phyloP scores from a whole-genome alignment of 2,113 vertebrate species.

The Apistogramma diplotaenia region DNA sequence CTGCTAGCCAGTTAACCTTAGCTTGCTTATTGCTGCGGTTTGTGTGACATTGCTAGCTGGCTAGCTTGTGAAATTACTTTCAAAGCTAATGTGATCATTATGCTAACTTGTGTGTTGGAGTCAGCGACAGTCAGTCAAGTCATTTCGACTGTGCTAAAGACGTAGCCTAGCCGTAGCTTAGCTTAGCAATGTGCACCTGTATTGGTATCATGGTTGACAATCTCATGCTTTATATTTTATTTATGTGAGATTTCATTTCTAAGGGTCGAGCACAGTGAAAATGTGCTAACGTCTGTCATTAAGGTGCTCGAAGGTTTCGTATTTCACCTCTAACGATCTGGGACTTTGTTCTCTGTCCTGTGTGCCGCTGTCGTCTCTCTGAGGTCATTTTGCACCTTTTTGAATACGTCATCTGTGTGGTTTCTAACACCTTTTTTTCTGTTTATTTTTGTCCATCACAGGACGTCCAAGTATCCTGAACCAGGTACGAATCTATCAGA shows the following conservation, averaged over 20 bases:
- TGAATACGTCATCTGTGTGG: not conserved
- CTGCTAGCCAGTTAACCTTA: not conserved
- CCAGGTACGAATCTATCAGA: slow-evolving; percentile 52
- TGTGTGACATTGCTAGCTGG: not conserved
- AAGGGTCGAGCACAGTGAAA: not conserved
- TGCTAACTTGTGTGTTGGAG: too few relatives aligned
- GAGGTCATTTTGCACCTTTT: not conserved
- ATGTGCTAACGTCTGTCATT: too few relatives aligned
- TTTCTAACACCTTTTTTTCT: not conserved
- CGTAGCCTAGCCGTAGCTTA: not conserved
- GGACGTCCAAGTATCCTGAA: slow-evolving; percentile 51
- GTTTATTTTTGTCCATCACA: slow-evolving; percentile 5
- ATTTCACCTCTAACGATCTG: not conserved
- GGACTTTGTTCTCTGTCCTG: not conserved
- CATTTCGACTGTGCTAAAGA: not conserved
- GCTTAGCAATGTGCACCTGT: not conserved
- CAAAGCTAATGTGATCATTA: not conserved
- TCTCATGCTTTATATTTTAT: not conserved
- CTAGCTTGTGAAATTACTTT: not conserved
- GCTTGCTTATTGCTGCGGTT: not conserved
- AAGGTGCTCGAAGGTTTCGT: not conserved
- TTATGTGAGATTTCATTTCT: not conserved
- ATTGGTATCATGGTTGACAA: not conserved
- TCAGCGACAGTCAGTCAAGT: too few relatives aligned
- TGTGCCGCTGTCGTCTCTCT: not conserved